Evolutionary conservation across 2,888 invertebrate species (phyloP).

Genomic region (Thalpophila matura): DNA sequence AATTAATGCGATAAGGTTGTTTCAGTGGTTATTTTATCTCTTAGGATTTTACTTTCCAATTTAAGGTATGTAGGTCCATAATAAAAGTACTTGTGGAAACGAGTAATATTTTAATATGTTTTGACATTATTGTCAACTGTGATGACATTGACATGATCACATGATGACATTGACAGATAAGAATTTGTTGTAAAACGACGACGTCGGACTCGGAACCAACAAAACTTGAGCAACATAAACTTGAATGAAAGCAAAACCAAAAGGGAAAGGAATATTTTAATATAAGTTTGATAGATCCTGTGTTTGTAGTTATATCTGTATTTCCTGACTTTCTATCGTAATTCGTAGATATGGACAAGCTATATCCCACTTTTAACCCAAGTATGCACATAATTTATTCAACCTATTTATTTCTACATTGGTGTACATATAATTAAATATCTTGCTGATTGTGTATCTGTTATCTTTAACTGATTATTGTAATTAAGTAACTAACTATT

Average conservation of each 20-base stretch:
- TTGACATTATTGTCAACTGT: too few relatives aligned
- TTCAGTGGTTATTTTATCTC: too few relatives aligned
- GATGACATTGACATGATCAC: too few relatives aligned
- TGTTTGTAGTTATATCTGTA: conserved; percentile 40
- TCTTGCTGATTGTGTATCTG: conserved; percentile 41
- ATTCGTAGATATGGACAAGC: conserved; percentile 71
- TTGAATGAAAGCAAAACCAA: conserved; percentile 5
- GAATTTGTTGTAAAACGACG: too few relatives aligned
- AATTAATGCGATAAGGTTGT: too few relatives aligned
- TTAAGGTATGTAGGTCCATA: too few relatives aligned
- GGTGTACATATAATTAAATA: conserved; percentile 47
- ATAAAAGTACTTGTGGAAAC: too few relatives aligned
- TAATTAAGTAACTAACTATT: conserved; percentile 28
- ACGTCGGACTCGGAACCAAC: too few relatives aligned
- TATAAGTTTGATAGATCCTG: conserved; percentile 43
- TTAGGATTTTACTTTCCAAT: too few relatives aligned
- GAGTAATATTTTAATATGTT: too few relatives aligned
- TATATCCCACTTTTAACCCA: conserved; percentile 69
- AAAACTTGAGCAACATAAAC: conserved; percentile 26
- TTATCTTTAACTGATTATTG: conserved; percentile 30
- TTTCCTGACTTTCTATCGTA: conserved; percentile 30
- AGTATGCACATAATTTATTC: conserved; percentile 70
- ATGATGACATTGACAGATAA: too few relatives aligned
- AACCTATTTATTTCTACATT: conserved; percentile 41
- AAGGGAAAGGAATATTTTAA: conserved; percentile 25